Evolutionary conservation across 2,888 invertebrate genomes (phyloP).

Genomic region (Gymnoscelis rufifasciata): DNA sequence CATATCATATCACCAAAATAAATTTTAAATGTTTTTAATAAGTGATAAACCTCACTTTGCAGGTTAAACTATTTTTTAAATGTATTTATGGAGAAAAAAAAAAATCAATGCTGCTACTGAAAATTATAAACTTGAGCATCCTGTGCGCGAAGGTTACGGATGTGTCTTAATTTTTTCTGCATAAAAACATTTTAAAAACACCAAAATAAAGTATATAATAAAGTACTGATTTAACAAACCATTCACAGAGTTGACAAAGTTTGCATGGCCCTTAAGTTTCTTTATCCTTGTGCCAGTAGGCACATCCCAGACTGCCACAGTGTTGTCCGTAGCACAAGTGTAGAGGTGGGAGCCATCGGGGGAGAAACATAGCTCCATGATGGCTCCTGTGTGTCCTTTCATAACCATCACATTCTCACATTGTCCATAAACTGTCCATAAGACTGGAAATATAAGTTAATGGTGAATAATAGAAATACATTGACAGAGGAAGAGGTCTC

Average conservation of each 20-base stretch:
- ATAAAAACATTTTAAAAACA: too few species aligned
- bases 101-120: too few species aligned
- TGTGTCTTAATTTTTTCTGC: too few species aligned
- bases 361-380: conserved; percentile 95
- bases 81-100: too few species aligned
- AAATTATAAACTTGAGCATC: too few species aligned
- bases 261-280: conserved; percentile 90
- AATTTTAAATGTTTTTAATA: too few species aligned
- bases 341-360: conserved; percentile 91
- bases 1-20: too few species aligned
- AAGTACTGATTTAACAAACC: conserved; percentile 45
- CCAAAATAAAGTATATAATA: too few species aligned
- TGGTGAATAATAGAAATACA: background rate
- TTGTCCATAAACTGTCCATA: conserved; percentile 99
- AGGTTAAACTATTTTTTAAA: too few species aligned
- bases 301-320: conserved; percentile 97
- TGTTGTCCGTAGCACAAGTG: conserved; percentile 96
- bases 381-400: conserved; percentile 96
- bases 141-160: too few species aligned
- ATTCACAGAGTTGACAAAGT: conserved; percentile 86
- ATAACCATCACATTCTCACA: conserved; percentile 97
- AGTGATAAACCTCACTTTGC: too few species aligned
- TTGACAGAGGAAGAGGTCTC: too few species aligned
- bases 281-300: conserved; percentile 92
- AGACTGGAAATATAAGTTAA: conserved; percentile 72